phyloP scores from a whole-genome alignment of 2,797 vertebrate species.

The Enteromius viviparus region DNA sequence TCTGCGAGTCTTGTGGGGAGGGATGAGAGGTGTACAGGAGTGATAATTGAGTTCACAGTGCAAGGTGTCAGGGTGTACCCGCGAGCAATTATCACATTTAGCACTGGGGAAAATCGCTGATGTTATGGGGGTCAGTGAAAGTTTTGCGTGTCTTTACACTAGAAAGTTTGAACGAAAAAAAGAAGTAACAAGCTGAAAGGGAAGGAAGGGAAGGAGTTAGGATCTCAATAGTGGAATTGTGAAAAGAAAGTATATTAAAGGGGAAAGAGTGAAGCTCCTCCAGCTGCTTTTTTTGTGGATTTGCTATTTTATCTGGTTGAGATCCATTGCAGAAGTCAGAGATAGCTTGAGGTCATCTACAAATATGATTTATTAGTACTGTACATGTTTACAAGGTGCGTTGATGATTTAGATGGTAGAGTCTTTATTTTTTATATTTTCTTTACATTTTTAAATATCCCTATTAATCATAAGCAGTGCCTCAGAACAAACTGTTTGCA shows the following conservation, averaged over 20 bases:
- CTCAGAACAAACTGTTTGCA: too few relatives aligned
- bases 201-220: conserved; percentile 59
- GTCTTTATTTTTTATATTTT: too few relatives aligned
- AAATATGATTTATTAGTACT: conserved; percentile 23
- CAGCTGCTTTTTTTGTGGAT: neutral
- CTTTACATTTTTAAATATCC: too few relatives aligned
- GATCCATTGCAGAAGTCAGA: conserved; percentile 1
- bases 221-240: neutral
- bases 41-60: conserved; percentile 85
- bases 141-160: conserved; percentile 29
- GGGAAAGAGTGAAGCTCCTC: conserved; percentile 1
- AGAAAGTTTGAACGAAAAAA: conserved; percentile 26
- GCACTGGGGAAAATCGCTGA: conserved; percentile 54
- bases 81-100: conserved; percentile 76
- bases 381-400: neutral
- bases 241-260: neutral
- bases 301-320: conserved; percentile 18
- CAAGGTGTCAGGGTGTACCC: conserved; percentile 77
- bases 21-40: conserved; percentile 61
- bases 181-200: conserved; percentile 52
- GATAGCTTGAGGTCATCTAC: conserved; percentile 14
- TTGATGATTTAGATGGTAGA: neutral
- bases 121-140: conserved; percentile 27
- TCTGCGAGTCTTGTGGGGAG: conserved; percentile 29
- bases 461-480: too few relatives aligned